phyloP scores from a whole-genome alignment of 2,888 invertebrate genomes.

The Eulithis prunata region DNA sequence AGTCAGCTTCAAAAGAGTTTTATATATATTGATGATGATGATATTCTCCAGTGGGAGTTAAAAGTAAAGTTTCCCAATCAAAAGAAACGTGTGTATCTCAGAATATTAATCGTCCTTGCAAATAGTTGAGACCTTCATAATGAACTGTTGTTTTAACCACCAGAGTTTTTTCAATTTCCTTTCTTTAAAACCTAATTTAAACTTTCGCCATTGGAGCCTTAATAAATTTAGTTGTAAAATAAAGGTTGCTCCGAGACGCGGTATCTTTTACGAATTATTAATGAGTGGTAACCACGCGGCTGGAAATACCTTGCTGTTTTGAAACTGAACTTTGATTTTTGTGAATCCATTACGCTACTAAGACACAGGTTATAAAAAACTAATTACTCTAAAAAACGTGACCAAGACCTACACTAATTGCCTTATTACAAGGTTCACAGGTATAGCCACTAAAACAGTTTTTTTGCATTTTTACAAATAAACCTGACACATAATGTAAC shows the following conservation, averaged over 20 bases:
- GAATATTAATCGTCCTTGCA: constrained; percentile 70
- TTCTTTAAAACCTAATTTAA: constrained; percentile 46
- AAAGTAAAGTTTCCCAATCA: constrained; percentile 13
- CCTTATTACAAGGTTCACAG: too few relatives aligned
- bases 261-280: constrained; percentile 6
- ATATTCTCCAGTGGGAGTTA: too few relatives aligned
- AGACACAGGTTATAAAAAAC: not conserved
- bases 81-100: constrained; percentile 50
- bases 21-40: too few relatives aligned
- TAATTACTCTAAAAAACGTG: not conserved
- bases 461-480: too few relatives aligned
- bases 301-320: not conserved
- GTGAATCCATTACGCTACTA: too few relatives aligned
- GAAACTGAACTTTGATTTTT: too few relatives aligned
- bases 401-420: too few relatives aligned
- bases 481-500: too few relatives aligned
- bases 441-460: too few relatives aligned
- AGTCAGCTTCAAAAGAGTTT: too few relatives aligned
- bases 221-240: constrained; percentile 41
- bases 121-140: constrained; percentile 72
- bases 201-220: constrained; percentile 27
- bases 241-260: constrained; percentile 31
- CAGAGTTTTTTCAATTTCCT: constrained; percentile 58
- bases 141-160: constrained; percentile 66
- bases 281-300: not conserved